Evolutionary conservation across 2,888 invertebrate genomes (phyloP).

Genomic region (Trisateles emortualis): DNA sequence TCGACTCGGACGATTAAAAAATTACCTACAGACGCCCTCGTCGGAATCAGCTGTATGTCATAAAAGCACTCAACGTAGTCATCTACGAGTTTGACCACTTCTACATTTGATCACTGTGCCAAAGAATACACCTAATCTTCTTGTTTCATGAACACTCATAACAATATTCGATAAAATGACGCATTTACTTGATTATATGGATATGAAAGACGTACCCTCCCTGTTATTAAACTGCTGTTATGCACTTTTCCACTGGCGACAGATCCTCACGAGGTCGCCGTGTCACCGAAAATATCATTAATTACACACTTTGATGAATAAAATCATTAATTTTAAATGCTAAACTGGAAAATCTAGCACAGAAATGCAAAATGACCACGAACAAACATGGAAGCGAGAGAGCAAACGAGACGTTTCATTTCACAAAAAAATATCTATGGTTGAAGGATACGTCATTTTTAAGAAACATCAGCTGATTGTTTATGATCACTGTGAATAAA

Average conservation of each 20-base stretch:
- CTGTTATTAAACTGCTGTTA: conserved; percentile 81
- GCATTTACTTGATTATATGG: conserved; percentile 84
- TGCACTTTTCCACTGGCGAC: conserved; percentile 80
- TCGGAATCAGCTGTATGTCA: conserved; percentile 80
- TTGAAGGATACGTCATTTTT: conserved; percentile 61
- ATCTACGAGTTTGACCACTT: conserved; percentile 42
- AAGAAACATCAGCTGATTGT: conserved; percentile 39
- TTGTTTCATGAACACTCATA: conserved; percentile 61
- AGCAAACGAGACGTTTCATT: conserved; percentile 76
- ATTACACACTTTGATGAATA: conserved; percentile 78
- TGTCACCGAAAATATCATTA: conserved; percentile 82
- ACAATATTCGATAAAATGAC: conserved; percentile 84
- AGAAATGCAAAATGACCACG: conserved; percentile 85
- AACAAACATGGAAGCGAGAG: conserved; percentile 87
- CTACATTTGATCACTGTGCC: conserved; percentile 32
- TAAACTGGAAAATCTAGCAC: conserved; percentile 83
- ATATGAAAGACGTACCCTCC: conserved; percentile 86
- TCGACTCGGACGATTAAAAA: conserved; percentile 62
- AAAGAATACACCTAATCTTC: conserved; percentile 52
- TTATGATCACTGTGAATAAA: conserved; percentile 34
- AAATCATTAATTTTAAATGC: conserved; percentile 77
- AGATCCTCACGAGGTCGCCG: conserved; percentile 83
- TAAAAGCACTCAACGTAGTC: conserved; percentile 56
- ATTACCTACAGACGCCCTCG: conserved; percentile 75
- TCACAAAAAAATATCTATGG: conserved; percentile 67